Evolutionary conservation across 2,888 invertebrate species (phyloP), one percentile per base, ranked within the genome.

Genomic region (Thereva unica): DNA sequence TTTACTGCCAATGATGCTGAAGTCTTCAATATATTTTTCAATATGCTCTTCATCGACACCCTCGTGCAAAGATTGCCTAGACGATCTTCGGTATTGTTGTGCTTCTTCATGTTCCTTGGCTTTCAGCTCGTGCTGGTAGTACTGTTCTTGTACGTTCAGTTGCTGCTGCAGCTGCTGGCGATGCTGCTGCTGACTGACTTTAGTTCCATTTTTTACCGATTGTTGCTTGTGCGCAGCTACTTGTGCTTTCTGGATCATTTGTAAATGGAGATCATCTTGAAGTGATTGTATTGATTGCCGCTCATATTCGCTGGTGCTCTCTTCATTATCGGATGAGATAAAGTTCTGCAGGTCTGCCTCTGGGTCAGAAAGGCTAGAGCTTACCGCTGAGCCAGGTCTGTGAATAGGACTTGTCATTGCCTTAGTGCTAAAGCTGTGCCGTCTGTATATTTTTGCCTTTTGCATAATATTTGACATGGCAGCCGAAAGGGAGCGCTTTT

Each of bases 381-480:
- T 87, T 35, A 85, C 86, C 1, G 55, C 67, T 70, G 84, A 75
- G 10, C 84, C 84, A 49, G 86, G 86, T 66, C 49, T 23, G 10
- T 63, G 56, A 1, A 54, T 34, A 41, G 69, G 70, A 64, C 68
- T 71, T 4, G 66, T 49, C 35, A 67, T 53, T 6, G 67, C 44
- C 12, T 38, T 38, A 9, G 75, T 69, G 56, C 74, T 73, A 67
- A 78, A 76, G 70, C 77, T 80, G 64, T 87, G 86, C 50, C 80
- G 77, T 41, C 78, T 75, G 70, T 79, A 79, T 0, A 76, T 76
- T 77, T 92, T 90, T 0, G 93, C 93, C 82, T 93, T 93, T 78
- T 92, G 92, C 72, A 94, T 82, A 69, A 94, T 86, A 34, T 91
- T 92, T 1, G 92, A 92, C 81, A 94, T 89, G 0, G 93, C 93